phyloP scores from a whole-genome alignment of 2,888 invertebrate species.

The Tachystola acroxantha region DNA sequence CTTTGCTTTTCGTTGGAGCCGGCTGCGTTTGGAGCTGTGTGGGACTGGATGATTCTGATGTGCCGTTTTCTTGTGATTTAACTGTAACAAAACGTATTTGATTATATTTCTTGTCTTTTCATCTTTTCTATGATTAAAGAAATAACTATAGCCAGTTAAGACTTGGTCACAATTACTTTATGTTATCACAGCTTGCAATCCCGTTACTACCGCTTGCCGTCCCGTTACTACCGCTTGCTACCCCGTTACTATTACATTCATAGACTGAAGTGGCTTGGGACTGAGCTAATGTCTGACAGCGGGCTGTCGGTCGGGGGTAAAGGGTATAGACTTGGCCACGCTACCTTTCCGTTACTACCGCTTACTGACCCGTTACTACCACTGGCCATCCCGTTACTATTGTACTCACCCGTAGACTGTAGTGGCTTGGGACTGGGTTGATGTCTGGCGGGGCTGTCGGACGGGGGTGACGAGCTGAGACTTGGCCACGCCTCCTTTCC shows the following conservation, averaged over 20 bases:
- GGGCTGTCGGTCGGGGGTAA: conserved; percentile 71
- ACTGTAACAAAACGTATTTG: conserved; percentile 35
- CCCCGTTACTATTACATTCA: conserved; percentile 15
- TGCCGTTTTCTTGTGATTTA: conserved; percentile 74
- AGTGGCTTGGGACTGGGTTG: conserved; percentile 60
- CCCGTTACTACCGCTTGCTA: no score
- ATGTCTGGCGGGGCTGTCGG: conserved; percentile 57
- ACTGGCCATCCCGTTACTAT: conserved; percentile 14
- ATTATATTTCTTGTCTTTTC: not conserved
- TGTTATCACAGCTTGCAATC: no score
- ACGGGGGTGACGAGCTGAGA: conserved; percentile 78
- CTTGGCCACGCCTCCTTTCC: conserved; percentile 88
- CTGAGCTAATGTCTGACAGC: conserved; percentile 56
- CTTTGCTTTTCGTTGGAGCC: conserved; percentile 72
- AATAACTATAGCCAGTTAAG: no score
- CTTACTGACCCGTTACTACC: conserved; percentile 27
- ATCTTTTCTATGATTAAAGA: no score
- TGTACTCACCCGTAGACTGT: conserved; percentile 34
- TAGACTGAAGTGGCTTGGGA: conserved; percentile 50
- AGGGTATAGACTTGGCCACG: conserved; percentile 84
- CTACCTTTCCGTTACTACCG: conserved; percentile 80
- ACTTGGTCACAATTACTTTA: no score
- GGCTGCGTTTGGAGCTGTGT: conserved; percentile 49
- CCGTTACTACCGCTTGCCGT: no score
- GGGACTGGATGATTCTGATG: conserved; percentile 72